Evolutionary conservation across 1,140 invertebrate species (phyloP), one percentile per base, ranked within the genome.

Genomic region (Ericerus pela): DNA sequence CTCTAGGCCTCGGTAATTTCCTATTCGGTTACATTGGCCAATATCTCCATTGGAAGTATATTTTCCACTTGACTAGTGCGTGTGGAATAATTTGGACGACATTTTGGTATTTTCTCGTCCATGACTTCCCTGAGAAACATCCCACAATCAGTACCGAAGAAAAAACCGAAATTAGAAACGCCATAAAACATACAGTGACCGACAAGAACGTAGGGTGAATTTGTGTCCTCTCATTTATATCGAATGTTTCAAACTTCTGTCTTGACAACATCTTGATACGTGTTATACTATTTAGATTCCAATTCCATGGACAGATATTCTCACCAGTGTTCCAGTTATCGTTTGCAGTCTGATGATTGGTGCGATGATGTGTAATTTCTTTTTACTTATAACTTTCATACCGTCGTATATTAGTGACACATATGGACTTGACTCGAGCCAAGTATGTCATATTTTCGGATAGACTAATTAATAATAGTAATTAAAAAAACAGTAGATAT

Each of bases 61-160:
- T 84, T 0, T 91, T 89, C 65, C 80, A 87, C 60, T 64, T 77
- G 2, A 79, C 77, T 10, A 82, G 81, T 16, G 58, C 70, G 1
- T 60, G 82, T 4, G 80, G 79, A 1, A 52, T 86, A 6, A 31
- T 86, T 3, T 95, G 90, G 90, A 89, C 84, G 59, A 64, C 75
- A 22, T 78, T 79, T 59, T 88, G 85, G 85, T 72, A 80, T 61
- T 72, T 78, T 41, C 69, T 85, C 14, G 75, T 87, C 0, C 85
- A 79, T 62, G 82, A 88, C 60, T 75, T 77, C 10, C 93, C 93
- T 4, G 74, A 77, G 0, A 67, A 74, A 54, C 89, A 96, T 75
- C 84, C 84, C 2, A 72, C 79, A 38, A 95, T 96, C 51, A 76
- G 76, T 0, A 63, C 72, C 1, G 68, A 76, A 0, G 89, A 93